Conservation (phyloP, 2,797 vertebrate species). For the Lutjanus campechanus region DNA sequence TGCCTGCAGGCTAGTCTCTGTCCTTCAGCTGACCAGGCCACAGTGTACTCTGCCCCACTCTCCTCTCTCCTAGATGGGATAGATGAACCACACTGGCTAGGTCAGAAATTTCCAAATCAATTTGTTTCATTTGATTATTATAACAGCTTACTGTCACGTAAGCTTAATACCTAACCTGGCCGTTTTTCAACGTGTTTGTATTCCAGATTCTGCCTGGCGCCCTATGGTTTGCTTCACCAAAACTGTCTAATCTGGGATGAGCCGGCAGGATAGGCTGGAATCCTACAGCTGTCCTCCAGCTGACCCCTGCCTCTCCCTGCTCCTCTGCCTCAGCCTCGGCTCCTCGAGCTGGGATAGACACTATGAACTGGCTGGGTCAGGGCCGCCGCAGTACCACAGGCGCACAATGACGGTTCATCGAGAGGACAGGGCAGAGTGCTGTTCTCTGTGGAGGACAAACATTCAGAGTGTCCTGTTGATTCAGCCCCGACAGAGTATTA, state of each 20-base stretch:
- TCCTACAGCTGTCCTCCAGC: slow-evolving; percentile 66
- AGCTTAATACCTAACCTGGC: slow-evolving; percentile 35
- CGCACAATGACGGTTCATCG: slow-evolving; percentile 48
- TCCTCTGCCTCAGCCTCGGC: slow-evolving; percentile 42
- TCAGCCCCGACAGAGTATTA: slow-evolving; percentile 7
- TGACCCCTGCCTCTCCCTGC: slow-evolving; percentile 55
- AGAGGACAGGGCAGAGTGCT: slow-evolving; percentile 62
- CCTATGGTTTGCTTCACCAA: slow-evolving; percentile 37
- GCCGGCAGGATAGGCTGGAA: slow-evolving; percentile 43
- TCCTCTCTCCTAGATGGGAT: slow-evolving; percentile 7
- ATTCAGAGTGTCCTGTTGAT: slow-evolving; percentile 31
- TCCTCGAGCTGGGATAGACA: slow-evolving; percentile 48
- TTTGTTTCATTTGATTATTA: slow-evolving; percentile 16
- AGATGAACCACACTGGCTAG: slow-evolving; percentile 12
- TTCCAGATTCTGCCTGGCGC: slow-evolving; percentile 3
- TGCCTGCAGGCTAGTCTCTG: slow-evolving; percentile 14
- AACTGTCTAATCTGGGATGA: slow-evolving; percentile 64
- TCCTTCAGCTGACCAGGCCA: slow-evolving; percentile 37
- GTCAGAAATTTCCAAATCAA: slow-evolving; percentile 3
- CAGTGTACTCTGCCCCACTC: background rate
- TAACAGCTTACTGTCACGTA: background rate
- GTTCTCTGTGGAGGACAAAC: slow-evolving; percentile 33
- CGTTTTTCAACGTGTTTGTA: background rate
- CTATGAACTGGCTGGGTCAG: slow-evolving; percentile 29
- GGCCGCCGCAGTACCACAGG: slow-evolving; percentile 46